Base-by-base conservation (phyloP, 2,797 vertebrate species). In the Enteromius radiatus region DNA sequence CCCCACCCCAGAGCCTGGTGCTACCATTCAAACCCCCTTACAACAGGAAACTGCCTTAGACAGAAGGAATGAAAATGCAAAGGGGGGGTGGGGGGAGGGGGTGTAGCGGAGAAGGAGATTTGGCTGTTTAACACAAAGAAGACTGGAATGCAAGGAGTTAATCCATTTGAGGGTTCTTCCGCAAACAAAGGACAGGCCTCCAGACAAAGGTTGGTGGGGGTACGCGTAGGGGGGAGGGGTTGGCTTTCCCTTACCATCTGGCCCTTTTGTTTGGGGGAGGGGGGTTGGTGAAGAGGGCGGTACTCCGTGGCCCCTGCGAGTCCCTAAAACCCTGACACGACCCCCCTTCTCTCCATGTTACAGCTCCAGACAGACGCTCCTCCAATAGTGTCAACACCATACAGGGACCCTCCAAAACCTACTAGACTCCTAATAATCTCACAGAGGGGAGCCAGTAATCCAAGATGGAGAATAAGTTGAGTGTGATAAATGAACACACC, bases 121-220 rank as follows among this genome's bases (percentile, higher is more conserved):
- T 92, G 93, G 91, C 91, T 94, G 93, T 94, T 95, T 95, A 94
- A 95, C 94, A 95, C 94, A 95, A 94, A 94, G 93, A 90, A 89
- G 89, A 84, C 90, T 90, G 92, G 93, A 94, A 95, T 95, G 94
- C 92, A 94, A 95, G 92, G 94, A 94, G 93, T 95, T 95, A 95
- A 95, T 94, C 94, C 92, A 56, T 94, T 92, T 84, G 88, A 92
- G 92, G 89, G 91, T 93, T 92, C 93, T 93, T 93, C 93, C 91
- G 91, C 93, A 94, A 94, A 95, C 94, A 95, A 95, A 95, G 92
- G 92, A 93, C 92, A 90, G 92, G 88, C 90, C 93, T 92, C 81
- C 91, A 95, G 94, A 95, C 94, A 95, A 95, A 95, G 94, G 94
- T 93, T 93, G 92, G 86, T 88, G 91, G 94, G 75, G 80, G 76